Evolutionary conservation across 1,140 invertebrate species (phyloP).

Genomic region (Glossosoma conforme): DNA sequence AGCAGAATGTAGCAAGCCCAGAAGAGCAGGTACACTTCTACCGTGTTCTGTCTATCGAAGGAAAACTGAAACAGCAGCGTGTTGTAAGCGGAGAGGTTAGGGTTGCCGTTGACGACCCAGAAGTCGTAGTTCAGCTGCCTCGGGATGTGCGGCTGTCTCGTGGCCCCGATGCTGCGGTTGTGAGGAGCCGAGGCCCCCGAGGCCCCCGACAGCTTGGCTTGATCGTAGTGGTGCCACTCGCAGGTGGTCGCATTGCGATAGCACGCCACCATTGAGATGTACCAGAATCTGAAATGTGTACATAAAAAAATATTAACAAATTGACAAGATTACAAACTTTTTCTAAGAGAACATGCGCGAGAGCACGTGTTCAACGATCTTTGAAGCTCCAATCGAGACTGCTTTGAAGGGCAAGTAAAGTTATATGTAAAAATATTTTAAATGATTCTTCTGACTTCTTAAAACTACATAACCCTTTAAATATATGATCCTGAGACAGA

Average conservation of each 20-base stretch:
- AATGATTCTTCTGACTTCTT: no score
- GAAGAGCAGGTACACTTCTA: constrained; percentile 88
- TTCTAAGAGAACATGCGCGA: no score
- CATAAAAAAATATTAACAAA: constrained; percentile 7
- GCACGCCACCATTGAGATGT: constrained; percentile 89
- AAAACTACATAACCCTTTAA: no score
- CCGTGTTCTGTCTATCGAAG: constrained; percentile 90
- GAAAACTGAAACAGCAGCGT: constrained; percentile 93
- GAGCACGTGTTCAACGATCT: no score
- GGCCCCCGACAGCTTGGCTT: neutral
- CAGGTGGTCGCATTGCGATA: constrained; percentile 74
- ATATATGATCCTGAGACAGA: no score
- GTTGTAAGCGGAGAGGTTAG: constrained; percentile 76
- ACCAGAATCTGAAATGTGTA: constrained; percentile 87
- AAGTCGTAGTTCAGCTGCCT: constrained; percentile 80
- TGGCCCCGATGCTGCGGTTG: neutral
- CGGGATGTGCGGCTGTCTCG: constrained; percentile 31
- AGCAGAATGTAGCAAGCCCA: constrained; percentile 83
- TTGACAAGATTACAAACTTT: neutral
- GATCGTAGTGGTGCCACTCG: constrained; percentile 72
- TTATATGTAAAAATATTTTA: no score
- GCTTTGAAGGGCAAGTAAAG: no score
- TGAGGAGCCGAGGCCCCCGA: neutral
- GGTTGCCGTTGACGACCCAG: constrained; percentile 94
- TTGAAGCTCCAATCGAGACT: no score